phyloP scores from a whole-genome alignment of 2,888 invertebrate species.

The Hydrotaea diabolus region DNA sequence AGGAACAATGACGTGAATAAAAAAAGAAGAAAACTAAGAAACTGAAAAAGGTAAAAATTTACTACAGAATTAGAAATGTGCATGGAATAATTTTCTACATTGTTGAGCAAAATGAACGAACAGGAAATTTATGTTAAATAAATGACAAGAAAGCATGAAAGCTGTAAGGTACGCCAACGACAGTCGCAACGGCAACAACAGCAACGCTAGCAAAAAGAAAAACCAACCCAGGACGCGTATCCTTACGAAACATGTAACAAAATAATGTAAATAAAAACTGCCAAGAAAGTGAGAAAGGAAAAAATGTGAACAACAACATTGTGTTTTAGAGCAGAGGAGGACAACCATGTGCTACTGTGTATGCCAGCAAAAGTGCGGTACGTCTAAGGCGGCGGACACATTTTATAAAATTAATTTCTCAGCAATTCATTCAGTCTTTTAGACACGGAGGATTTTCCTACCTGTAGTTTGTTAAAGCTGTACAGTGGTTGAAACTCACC shows the following conservation, averaged over 20 bases:
- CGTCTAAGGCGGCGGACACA: too few relatives aligned
- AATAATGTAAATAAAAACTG: conserved; percentile 34
- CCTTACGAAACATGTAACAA: conserved; percentile 18
- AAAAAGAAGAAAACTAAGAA: conserved; percentile 6
- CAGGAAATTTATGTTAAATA: conserved; percentile 61
- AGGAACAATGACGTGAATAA: conserved; percentile 24
- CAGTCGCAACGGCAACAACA: background rate
- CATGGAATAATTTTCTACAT: conserved; percentile 61
- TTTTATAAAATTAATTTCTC: background rate
- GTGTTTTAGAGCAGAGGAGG: background rate
- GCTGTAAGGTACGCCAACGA: conserved; percentile 23
- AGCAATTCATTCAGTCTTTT: too few relatives aligned
- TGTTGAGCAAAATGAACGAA: conserved; percentile 56
- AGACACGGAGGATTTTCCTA: too few relatives aligned
- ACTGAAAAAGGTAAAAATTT: conserved; percentile 49
- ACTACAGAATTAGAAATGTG: conserved; percentile 53
- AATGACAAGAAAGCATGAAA: conserved; percentile 59
- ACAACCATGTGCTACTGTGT: background rate
- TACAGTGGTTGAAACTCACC: too few relatives aligned
- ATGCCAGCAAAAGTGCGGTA: background rate
- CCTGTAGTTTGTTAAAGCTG: too few relatives aligned
- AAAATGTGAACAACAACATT: conserved; percentile 24
- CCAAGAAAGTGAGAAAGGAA: background rate
- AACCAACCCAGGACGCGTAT: background rate
- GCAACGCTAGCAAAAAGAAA: background rate